Conservation (phyloP, 2,797 vertebrate species). For the Rhodeus uyekii region DNA sequence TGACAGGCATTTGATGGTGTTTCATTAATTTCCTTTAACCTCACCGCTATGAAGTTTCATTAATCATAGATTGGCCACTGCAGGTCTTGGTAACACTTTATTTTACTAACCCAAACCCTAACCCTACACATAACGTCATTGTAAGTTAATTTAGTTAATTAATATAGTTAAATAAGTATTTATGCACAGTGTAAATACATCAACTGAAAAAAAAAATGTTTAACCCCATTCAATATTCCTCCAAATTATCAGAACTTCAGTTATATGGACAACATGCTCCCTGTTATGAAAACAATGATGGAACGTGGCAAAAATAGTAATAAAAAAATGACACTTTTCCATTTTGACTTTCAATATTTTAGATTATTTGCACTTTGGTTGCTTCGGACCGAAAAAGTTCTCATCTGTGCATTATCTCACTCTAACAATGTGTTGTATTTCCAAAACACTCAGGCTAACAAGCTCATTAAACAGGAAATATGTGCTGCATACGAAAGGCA, state of each 20-base stretch:
- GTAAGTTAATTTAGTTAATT: too few species aligned
- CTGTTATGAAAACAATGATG: neutral
- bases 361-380: neutral
- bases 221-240: too few species aligned
- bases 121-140: too few species aligned
- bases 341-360: slow-evolving; percentile 29
- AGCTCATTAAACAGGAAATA: slow-evolving; percentile 68
- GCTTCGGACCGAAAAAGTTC: slow-evolving; percentile 48
- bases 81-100: too few species aligned
- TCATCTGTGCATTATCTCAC: slow-evolving; percentile 48
- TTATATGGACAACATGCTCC: too few species aligned
- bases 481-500: slow-evolving; percentile 55
- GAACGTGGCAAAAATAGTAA: neutral
- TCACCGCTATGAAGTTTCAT: neutral
- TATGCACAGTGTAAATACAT: too few species aligned
- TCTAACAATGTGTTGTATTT: slow-evolving; percentile 59
- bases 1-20: neutral
- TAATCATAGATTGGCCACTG: neutral
- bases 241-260: too few species aligned
- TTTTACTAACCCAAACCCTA: too few species aligned
- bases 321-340: neutral
- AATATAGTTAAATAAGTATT: too few species aligned
- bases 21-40: neutral
- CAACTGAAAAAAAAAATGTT: too few species aligned
- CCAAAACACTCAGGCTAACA: slow-evolving; percentile 54